Evolutionary conservation across 2,113 vertebrate species (phyloP), one percentile per base, ranked within the genome.

Genomic region (Tetraodon nigroviridis): DNA sequence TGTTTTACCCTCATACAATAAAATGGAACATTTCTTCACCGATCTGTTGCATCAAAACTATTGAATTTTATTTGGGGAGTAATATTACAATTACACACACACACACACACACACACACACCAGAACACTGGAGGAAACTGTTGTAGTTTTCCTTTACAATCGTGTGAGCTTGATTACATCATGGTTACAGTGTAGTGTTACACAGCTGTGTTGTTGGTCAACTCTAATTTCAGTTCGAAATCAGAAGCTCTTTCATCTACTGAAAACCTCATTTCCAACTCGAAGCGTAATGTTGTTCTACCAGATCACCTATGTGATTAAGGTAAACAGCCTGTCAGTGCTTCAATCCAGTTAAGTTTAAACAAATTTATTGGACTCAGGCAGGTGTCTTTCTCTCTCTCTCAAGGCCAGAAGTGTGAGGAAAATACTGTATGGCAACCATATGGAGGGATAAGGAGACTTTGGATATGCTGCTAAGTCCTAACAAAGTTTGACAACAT

Each of bases 401-500:
- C 8, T 24, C 22, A 24, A 24, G 22, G 22, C 64, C 29, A 69
- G 57, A 55, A 77, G 57, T 32, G 29, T 32, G 8, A 10, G 13
- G 71, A 76, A 80, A 58, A 69, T 61, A 68, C 83, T 75, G 73
- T 71, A 86, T 85, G 74, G 74, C 73, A 76, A 76, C 79, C 78
- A 81, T 78, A 82, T 84, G 80, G 62, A 59, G 61, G 37, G 56
- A 51, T 60, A 67, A 45, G 56, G 58, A 62, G 61, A 62, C 61
- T 55, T 22, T 29, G 8, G 53, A 69, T 56, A 58, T 47, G 20
- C 71, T 67, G 53, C 61, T 71, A 63, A 83, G 73, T 17, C 14
- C 72, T 91, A 86, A 89, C 80, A 73, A 75, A 86, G 82, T 88
- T 87, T 87, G 87, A 89, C 85, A 88, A 51, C 82, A 80, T 89